Base-by-base conservation (phyloP, 2,113 vertebrate species). In the Garra rufa region DNA sequence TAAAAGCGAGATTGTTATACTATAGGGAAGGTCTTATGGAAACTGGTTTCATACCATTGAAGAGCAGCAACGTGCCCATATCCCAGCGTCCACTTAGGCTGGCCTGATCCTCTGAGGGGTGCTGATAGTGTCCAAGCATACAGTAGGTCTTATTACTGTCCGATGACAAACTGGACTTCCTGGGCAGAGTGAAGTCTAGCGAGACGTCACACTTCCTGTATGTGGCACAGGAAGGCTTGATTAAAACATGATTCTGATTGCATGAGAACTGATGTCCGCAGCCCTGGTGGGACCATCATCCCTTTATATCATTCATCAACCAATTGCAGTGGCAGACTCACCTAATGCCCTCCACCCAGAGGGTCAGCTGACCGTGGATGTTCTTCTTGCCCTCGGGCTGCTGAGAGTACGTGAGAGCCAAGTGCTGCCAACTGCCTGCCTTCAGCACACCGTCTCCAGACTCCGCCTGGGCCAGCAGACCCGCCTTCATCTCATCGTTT, bases 81-180 rank as follows among this genome's bases (percentile, higher is more conserved):
- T 95, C 90, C 95, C 97, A 98, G 90, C 88, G 87, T 70, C 94
- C 94, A 59, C 90, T 84, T 74, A 94, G 91, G n/a, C 88, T 94
- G 83, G 93, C 79, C 50, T 87, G 57, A 10, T 98, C 97, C 92
- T 97, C 96, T 88, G 95, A 93, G 17, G 94, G 88, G 0, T 94
- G 91, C 0, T 87, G 81, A 84, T 93, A 95, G 88, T 99, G 96
- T 76, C 98, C 98, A 87, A 98, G 86, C 97, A 99, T 96, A 88
- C 97, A 98, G 92, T 96, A 97, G 1, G 97, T 98, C 93, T 97
- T 99, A 92, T 97, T 98, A 91, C 94, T 97, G 87, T 99, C 98
- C n/a, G 98, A 97, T 24, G 98, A 97, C 44, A 98, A 94, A 78
- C 95, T 97, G 89, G 95, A 95, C 94, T 97, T 99, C 85, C 97